Evolutionary conservation across 2,888 invertebrate species (phyloP), one percentile per base, ranked within the genome.

Genomic region (Caenorhabditis panamensis): DNA sequence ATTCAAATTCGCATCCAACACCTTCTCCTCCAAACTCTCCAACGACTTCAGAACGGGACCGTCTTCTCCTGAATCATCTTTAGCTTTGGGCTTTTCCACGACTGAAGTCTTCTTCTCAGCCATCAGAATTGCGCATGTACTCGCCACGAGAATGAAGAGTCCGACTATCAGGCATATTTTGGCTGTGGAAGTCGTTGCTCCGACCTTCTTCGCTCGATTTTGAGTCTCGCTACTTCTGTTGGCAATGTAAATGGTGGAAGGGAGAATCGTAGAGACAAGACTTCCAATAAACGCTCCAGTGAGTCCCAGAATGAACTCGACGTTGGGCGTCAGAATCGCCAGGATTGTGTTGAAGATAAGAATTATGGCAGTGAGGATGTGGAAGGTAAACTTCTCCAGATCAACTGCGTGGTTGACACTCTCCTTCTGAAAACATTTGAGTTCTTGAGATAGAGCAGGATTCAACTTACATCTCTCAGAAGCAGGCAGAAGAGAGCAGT

Each of bases 231-330:
- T 24, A 9, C 41, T 37, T 96, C 94, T 91, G 20, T 67, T 58
- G 18, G 72, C 61, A 3, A 79, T 28, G 59, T 96, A 97, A 91
- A 96, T 95, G 0, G 95, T 93, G 0, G 96, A 95, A 0, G 98
- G 98, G 89, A 97, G 95, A 89, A 97, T 94, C 41, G 96, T 94
- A 89, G 97, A 97, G 84, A 98, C 95, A 84, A 96, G 94, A 16
- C 96, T 95, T 0, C 98, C 98, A 87, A 97, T 96, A 0, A 97
- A 97, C 1, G 97, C 96, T 0, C 98, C 98, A 44, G 96, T 94
- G 41, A 98, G 92, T 0, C 97, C 97, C 76, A 99, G 93, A 68
- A 98, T 95, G 88, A 97, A 94, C 92, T 98, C 93, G 77, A 93
- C 92, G 90, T 96, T 96, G 18, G 98, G 98, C 86, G 97, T 94